Conservation (phyloP, 1,140 invertebrate species). For the Drosophila murphyi region DNA sequence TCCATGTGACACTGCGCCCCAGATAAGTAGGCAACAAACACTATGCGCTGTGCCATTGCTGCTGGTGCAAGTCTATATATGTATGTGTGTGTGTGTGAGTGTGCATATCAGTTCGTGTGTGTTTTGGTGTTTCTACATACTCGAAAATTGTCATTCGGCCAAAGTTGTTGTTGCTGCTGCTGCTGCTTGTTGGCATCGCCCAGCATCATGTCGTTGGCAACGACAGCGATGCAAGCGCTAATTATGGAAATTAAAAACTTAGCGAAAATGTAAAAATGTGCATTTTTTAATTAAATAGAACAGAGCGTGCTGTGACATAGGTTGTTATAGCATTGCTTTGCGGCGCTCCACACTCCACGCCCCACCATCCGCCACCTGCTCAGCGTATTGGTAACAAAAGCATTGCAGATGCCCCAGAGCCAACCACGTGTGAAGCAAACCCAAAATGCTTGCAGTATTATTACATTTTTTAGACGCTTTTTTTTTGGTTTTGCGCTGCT, state of each 20-base stretch:
- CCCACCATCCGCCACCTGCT: constrained; percentile 14
- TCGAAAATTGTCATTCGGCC: constrained; percentile 72
- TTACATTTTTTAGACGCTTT: constrained; percentile 18
- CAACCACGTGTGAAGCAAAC: constrained; percentile 64
- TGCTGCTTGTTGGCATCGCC: constrained; percentile 32
- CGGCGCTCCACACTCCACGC: neutral
- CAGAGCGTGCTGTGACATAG: constrained; percentile 29
- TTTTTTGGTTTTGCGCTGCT: neutral
- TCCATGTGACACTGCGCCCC: constrained; percentile 63
- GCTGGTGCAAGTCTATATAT: constrained; percentile 8
- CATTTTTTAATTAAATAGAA: constrained; percentile 80
- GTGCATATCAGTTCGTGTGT: neutral
- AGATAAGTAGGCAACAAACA: constrained; percentile 79
- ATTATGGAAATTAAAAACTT: constrained; percentile 83
- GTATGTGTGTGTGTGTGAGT: constrained; percentile 21
- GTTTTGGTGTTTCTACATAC: constrained; percentile 59
- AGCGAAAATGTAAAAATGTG: constrained; percentile 78
- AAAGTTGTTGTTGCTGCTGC: constrained; percentile 47
- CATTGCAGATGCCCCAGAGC: constrained; percentile 51
- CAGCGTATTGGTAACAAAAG: constrained; percentile 60
- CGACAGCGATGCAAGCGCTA: constrained; percentile 64
- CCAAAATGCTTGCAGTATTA: constrained; percentile 54
- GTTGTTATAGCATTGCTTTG: constrained; percentile 32
- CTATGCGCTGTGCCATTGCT: constrained; percentile 27
- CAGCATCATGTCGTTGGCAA: constrained; percentile 27